Conservation (phyloP, 2,888 invertebrate species). For the Tuberolachnus salignus region DNA sequence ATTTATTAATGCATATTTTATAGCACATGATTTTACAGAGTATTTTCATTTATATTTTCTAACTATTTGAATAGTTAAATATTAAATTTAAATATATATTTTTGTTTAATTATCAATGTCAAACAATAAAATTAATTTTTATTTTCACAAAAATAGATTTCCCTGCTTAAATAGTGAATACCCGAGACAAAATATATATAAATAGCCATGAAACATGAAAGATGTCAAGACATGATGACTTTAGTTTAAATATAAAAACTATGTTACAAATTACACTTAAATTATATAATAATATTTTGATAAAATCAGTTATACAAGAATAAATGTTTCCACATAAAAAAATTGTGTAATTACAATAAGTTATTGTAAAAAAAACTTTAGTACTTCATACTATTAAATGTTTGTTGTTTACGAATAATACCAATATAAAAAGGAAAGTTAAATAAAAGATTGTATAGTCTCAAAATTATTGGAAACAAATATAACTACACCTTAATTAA, state of each 20-base stretch:
- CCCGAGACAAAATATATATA: neutral
- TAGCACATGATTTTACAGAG: too few species aligned
- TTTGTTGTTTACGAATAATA: neutral
- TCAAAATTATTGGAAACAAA: conserved; percentile 9
- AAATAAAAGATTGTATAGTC: conserved; percentile 16
- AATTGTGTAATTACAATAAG: conserved; percentile 7
- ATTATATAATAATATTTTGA: conserved; percentile 16
- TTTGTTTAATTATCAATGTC: neutral
- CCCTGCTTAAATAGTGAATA: neutral
- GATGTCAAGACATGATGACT: neutral
- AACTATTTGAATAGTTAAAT: too few species aligned
- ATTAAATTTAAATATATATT: neutral
- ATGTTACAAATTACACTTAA: neutral
- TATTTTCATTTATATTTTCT: too few species aligned
- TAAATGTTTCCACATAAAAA: neutral
- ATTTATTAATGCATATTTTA: too few species aligned
- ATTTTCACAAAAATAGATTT: neutral
- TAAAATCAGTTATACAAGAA: conserved; percentile 19
- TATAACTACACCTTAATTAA: conserved; percentile 50
- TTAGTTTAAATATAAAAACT: conserved; percentile 2
- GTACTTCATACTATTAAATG: conserved; percentile 20
- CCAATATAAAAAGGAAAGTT: neutral
- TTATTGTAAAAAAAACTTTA: conserved; percentile 17
- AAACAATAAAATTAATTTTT: too few species aligned
- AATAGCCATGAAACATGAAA: too few species aligned